Conservation (phyloP, 2,113 vertebrate species). For the Phocoena sinus region DNA sequence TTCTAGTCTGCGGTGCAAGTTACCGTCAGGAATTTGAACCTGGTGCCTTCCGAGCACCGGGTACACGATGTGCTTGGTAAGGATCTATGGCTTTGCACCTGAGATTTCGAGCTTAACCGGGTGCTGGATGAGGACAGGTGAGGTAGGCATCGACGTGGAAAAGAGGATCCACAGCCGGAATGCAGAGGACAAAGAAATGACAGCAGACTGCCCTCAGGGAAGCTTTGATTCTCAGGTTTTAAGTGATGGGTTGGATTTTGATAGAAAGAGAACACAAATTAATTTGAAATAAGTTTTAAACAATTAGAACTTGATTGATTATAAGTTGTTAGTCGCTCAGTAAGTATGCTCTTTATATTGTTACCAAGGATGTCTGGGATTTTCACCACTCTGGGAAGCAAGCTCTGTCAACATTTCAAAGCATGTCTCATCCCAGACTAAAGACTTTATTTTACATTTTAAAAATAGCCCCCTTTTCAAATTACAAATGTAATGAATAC, state of each 20-base stretch:
- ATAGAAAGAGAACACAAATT: neutral
- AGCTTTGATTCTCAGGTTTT: rapidly evolving
- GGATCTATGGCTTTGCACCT: neutral
- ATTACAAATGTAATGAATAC: neutral
- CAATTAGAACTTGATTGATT: neutral
- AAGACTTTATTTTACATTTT: neutral
- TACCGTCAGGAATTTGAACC: rapidly evolving
- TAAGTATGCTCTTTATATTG: rapidly evolving
- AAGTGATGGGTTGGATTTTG: neutral
- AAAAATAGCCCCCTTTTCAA: neutral
- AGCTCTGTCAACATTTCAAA: neutral
- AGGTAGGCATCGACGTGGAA: rapidly evolving
- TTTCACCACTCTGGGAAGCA: no score
- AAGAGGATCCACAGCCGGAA: neutral
- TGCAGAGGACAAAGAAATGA: rapidly evolving
- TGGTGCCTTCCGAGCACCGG: neutral
- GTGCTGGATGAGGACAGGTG: no score
- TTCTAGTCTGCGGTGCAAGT: rapidly evolving
- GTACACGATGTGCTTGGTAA: rapidly evolving
- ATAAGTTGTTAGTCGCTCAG: neutral
- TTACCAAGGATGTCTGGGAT: neutral
- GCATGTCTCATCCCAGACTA: neutral
- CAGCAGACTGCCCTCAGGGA: rapidly evolving
- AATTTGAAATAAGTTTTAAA: neutral
- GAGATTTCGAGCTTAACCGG: neutral